A percentile compares a stretch with the other conserved stretches of the same genome.
Conservation (phyloP, 2,797 vertebrate genomes). For the Neomorphus geoffroyi region DNA sequence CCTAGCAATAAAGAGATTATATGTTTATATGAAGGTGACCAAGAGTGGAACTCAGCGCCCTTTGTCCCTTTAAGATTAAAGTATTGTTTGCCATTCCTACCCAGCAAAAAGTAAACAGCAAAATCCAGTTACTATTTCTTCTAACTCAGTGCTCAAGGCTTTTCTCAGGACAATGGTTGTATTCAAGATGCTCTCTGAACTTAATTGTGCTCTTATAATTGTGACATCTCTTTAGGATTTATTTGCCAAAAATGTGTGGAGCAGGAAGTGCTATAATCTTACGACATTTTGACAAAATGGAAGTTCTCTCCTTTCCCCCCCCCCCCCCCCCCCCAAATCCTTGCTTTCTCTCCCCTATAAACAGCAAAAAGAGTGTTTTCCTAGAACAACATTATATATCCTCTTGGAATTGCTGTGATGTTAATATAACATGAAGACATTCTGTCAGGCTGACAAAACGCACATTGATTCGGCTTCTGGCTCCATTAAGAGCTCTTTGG, state of each 20-base stretch:
- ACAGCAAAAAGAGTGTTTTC: neutral
- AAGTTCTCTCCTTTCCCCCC: neutral
- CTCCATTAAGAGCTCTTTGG: neutral
- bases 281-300: neutral
- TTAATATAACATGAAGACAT: neutral
- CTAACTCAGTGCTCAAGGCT: neutral
- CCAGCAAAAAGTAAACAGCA: slow-evolving; percentile 16
- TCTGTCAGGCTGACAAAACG: neutral
- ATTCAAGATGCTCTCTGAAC: neutral
- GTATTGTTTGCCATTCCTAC: neutral
- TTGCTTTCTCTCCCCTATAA: neutral
- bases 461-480: neutral
- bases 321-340: too few species aligned
- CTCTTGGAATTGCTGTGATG: neutral
- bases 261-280: neutral
- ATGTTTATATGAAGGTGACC: neutral
- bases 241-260: neutral
- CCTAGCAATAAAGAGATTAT: neutral
- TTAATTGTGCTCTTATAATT: neutral
- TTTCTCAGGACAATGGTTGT: neutral
- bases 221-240: neutral
- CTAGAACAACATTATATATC: neutral
- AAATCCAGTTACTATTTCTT: neutral
- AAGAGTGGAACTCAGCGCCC: neutral
- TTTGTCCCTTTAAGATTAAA: slow-evolving; percentile 12